Percentiles rank a stretch among this genome's conserved stretches.
phyloP scores from a whole-genome alignment of 2,113 vertebrate species.

The Pontoporia blainvillei region DNA sequence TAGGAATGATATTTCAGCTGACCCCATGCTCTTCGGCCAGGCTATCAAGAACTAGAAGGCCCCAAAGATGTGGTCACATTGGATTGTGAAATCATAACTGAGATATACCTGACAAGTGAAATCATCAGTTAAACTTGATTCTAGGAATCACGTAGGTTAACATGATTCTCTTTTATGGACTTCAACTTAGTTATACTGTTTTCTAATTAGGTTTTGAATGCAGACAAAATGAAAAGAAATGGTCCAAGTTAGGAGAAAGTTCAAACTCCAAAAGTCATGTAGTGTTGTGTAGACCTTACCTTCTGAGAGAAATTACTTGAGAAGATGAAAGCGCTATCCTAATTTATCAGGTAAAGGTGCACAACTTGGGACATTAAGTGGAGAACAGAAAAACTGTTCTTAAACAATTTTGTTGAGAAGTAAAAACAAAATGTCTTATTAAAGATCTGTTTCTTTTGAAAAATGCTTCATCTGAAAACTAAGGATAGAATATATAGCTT shows the following conservation, averaged over 20 bases:
- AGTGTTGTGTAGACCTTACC: not conserved
- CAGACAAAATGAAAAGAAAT: not conserved
- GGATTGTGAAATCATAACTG: not conserved
- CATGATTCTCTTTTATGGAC: not conserved
- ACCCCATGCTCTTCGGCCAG: not conserved
- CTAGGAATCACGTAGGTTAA: not conserved
- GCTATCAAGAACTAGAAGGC: not conserved
- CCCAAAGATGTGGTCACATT: not conserved
- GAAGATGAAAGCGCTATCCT: not conserved
- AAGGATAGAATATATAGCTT: constrained; percentile 21
- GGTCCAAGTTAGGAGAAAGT: not conserved
- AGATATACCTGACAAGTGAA: not conserved
- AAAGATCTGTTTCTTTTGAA: not conserved
- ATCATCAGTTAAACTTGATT: not conserved
- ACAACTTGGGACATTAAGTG: not conserved
- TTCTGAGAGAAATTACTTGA: not conserved
- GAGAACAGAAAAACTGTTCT: not conserved
- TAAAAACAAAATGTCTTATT: not conserved
- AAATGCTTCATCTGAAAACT: not conserved
- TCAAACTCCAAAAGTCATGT: not conserved
- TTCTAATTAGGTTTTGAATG: not conserved
- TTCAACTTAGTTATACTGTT: not conserved
- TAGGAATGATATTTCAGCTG: not conserved
- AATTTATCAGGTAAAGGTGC: not conserved
- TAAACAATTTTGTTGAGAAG: not conserved